These are phyloP conservation scores for Trachymyrmex septentrionalis DNA, from an alignment of 1,140 invertebrate species.

Conservation along the genomic window DNA sequence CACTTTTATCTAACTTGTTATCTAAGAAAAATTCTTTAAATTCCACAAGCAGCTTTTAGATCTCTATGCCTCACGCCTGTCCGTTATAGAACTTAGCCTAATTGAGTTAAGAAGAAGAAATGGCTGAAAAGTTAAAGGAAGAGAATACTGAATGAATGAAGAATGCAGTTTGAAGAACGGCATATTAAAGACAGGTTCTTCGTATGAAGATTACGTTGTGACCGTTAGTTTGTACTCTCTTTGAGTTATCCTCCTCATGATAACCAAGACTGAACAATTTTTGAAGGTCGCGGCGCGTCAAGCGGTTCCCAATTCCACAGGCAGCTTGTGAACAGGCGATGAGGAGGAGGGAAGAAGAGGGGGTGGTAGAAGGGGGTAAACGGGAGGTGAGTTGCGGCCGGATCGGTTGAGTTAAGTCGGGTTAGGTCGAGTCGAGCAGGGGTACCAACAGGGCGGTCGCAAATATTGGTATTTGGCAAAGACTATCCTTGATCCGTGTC, in stretches of 20 bases:
- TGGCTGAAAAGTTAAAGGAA: neutral
- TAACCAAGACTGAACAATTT: slow-evolving; percentile 12
- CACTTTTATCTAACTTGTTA: neutral
- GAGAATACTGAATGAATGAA: neutral
- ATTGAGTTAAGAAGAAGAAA: neutral
- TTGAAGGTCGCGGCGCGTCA: slow-evolving; percentile 22
- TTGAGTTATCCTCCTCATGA: neutral
- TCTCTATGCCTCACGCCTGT: neutral
- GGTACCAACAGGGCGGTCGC: slow-evolving; percentile 86
- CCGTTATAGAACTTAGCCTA: neutral
- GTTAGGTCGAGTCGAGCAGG: slow-evolving; percentile 83
- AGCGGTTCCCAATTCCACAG: slow-evolving; percentile 40
- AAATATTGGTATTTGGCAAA: slow-evolving; percentile 87
- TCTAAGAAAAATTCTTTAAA: neutral
- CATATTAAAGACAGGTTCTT: neutral
- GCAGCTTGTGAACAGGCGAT: slow-evolving; percentile 25
- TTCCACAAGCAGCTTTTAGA: neutral
- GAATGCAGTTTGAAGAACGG: neutral
- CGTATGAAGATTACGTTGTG: neutral
- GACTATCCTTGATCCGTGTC: slow-evolving; percentile 86
- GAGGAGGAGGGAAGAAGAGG: slow-evolving; percentile 60
- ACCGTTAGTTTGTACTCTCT: neutral
- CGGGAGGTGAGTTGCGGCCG: slow-evolving; percentile 78
- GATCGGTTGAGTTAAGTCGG: slow-evolving; percentile 82
- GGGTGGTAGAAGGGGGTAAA: slow-evolving; percentile 69